Base-by-base conservation (phyloP, 2,113 vertebrate species). In the Paedocypris sp. region DNA sequence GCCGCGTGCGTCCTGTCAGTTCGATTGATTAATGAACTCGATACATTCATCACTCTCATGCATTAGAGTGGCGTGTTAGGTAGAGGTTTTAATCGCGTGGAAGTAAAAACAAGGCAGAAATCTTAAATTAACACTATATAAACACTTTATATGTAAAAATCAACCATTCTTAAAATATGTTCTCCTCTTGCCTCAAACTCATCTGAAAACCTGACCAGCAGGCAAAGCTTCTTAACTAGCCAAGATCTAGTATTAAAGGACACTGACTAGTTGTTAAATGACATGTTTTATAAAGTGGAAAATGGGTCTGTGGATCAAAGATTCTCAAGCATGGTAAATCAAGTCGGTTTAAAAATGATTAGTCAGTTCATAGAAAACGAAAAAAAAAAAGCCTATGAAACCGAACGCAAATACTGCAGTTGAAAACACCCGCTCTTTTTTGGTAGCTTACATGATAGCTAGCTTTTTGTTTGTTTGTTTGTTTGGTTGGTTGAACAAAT, bases 191-290 rank as follows among this genome's bases (percentile, higher is more conserved):
- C n/a, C n/a, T n/a, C n/a, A 36, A 60, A 33, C 33, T 33, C 31
- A 60, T 26, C 28, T 5, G 25, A 25, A 5, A 32, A 56, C 68
- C 68, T 54, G 68, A 45, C 68, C 68, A 43, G 68, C 68, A 70
- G 68, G 62, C 62, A 23, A 53, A 62, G 48, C 25, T 69, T 48
- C n/a, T 46, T 33, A 4, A 53, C 6, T 20, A 4, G 38, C 53
- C 20, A 53, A 49, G 32, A 28, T 22, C 10, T 12, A 45, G 18
- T 36, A 36, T 25, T 11, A n/a, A 38, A 43, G 39, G 9, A 8
- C 16, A 43, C 59, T 35, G 19, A 26, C 20, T 18, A 57, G 11
- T 10, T 22, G 8, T 42, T 57, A 42, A 43, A 57, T 43, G 47
- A n/a, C n/a, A n/a, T n/a, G n/a, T n/a, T n/a, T n/a, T n/a, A n/a